A percentile compares a stretch with the other conserved stretches of the same genome.
Evolutionary conservation across 2,113 vertebrate species (phyloP).

Genomic region (Cacatua alba): DNA sequence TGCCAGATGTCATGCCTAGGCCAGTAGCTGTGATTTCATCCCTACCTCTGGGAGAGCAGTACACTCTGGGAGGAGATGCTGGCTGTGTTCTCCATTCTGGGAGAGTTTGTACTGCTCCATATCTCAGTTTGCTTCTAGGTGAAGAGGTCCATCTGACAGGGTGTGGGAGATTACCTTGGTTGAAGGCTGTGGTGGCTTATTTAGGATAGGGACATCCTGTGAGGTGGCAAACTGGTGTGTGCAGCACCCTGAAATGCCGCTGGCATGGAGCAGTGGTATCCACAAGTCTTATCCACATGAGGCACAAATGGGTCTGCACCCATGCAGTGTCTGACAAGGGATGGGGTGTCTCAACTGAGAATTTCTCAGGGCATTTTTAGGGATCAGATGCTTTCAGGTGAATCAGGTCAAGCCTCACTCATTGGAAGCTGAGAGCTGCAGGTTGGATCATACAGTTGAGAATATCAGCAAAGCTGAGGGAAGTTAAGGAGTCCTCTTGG

Average conservation of each 20-base stretch:
- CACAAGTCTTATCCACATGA: background rate
- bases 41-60: background rate
- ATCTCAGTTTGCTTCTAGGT: background rate
- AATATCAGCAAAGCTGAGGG: background rate
- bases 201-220: background rate
- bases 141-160: background rate
- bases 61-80: background rate
- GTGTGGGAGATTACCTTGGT: background rate
- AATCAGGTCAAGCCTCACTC: background rate
- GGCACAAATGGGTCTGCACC: background rate
- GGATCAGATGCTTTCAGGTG: background rate
- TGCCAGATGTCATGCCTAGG: background rate
- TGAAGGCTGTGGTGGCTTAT: background rate
- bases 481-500: background rate
- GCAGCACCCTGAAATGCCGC: background rate
- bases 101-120: background rate
- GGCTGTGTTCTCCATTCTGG: background rate
- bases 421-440: background rate
- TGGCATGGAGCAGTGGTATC: background rate
- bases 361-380: background rate
- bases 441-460: background rate
- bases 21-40: background rate
- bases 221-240: background rate
- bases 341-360: background rate
- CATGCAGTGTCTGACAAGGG: background rate